Percentiles rank a stretch among this genome's conserved stretches.
These are phyloP conservation scores for Lasioglossum oenotherae DNA, from an alignment of 2,888 invertebrate species.

Conservation along the genomic window DNA sequence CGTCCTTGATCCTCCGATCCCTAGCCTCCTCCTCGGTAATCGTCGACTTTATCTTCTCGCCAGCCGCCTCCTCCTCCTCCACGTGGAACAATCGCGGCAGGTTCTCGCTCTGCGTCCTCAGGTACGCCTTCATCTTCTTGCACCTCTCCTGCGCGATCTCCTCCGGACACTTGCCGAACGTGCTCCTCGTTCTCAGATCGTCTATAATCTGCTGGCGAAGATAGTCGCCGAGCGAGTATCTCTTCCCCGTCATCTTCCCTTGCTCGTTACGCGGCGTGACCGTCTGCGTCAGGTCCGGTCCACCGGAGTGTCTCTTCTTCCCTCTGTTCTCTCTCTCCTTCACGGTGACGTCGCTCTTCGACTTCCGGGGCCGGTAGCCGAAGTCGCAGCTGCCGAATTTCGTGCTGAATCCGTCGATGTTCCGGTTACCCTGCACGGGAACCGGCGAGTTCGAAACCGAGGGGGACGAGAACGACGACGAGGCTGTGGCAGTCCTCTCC, in stretches of 20 bases:
- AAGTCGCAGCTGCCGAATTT: slow-evolving; percentile 73
- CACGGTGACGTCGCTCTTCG: slow-evolving; percentile 75
- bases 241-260: slow-evolving; percentile 51
- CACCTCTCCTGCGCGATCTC: slow-evolving; percentile 73
- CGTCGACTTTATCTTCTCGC: neutral
- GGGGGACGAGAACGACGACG: slow-evolving; percentile 35
- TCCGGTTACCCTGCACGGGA: slow-evolving; percentile 71
- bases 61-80: slow-evolving; percentile 40
- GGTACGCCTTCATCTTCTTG: slow-evolving; percentile 74
- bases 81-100: slow-evolving; percentile 46
- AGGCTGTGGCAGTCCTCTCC: slow-evolving; percentile 18
- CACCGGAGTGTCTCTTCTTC: slow-evolving; percentile 70
- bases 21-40: neutral
- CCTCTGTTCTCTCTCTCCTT: slow-evolving; percentile 45
- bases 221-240: slow-evolving; percentile 78
- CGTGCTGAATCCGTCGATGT: slow-evolving; percentile 77
- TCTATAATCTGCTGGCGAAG: slow-evolving; percentile 78
- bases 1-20: slow-evolving; percentile 21
- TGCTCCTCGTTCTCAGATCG: slow-evolving; percentile 68
- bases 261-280: slow-evolving; percentile 8
- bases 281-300: slow-evolving; percentile 31
- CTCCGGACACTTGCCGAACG: slow-evolving; percentile 68
- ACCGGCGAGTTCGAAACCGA: slow-evolving; percentile 28
- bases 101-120: slow-evolving; percentile 68
- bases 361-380: slow-evolving; percentile 74